phyloP scores from a whole-genome alignment of 2,888 invertebrate species.

The Epiblema foenella region DNA sequence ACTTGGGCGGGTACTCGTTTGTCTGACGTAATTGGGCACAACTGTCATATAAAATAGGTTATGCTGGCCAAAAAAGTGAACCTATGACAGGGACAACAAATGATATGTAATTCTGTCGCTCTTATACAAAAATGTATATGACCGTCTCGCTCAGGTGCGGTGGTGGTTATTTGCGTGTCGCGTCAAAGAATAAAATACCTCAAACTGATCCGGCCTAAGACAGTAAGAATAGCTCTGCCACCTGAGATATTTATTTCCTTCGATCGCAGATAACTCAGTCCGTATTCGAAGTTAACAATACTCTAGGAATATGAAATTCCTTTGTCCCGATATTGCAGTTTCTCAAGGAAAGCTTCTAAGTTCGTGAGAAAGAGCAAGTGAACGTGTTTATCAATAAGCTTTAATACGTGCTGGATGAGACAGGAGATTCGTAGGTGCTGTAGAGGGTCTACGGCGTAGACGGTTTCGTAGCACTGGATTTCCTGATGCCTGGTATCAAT shows the following conservation, averaged over 20 bases:
- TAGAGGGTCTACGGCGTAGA: constrained; percentile 27
- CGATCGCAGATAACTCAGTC: constrained; percentile 37
- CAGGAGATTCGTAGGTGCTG: background rate
- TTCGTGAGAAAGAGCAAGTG: constrained; percentile 40
- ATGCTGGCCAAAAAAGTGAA: too few relatives aligned
- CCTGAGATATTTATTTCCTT: constrained; percentile 5
- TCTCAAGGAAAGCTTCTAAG: constrained; percentile 28
- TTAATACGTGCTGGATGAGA: constrained; percentile 14
- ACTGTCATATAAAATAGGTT: too few relatives aligned
- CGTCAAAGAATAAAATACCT: too few relatives aligned
- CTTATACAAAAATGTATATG: too few relatives aligned
- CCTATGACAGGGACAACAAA: too few relatives aligned
- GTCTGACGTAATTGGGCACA: too few relatives aligned
- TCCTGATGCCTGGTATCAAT: too few relatives aligned
- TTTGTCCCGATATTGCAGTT: constrained; percentile 46
- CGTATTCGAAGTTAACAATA: constrained; percentile 46
- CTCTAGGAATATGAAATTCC: constrained; percentile 49
- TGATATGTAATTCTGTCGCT: too few relatives aligned
- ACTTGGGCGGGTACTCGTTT: too few relatives aligned
- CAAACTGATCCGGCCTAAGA: too few relatives aligned
- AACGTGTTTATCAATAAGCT: constrained; percentile 37
- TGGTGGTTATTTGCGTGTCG: too few relatives aligned
- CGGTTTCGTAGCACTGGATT: constrained; percentile 9
- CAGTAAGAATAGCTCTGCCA: constrained; percentile 2
- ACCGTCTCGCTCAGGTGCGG: too few relatives aligned